phyloP scores from a whole-genome alignment of 2,113 vertebrate species.

The Cricetomys ansorgei region DNA sequence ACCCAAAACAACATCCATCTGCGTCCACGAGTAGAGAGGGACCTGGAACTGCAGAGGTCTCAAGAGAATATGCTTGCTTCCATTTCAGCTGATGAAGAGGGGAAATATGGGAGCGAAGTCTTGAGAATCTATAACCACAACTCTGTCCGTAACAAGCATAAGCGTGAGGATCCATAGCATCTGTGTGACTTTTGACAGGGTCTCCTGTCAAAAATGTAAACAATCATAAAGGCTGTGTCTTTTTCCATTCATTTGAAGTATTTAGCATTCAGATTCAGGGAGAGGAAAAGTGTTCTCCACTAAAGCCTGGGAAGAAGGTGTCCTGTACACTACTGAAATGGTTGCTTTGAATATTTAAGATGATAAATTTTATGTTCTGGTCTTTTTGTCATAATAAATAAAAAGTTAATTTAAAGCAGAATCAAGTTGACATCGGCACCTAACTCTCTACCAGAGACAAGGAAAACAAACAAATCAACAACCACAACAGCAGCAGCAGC shows the following conservation, averaged over 20 bases:
- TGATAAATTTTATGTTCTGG: background rate
- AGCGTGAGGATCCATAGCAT: background rate
- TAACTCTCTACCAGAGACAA: background rate
- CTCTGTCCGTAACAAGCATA: background rate
- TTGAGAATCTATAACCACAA: background rate
- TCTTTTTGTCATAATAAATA: background rate
- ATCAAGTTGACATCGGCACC: background rate
- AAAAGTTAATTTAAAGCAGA: background rate
- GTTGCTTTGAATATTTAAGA: background rate
- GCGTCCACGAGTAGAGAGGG: background rate
- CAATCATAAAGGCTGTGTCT: background rate
- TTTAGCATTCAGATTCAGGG: background rate
- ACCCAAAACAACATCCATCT: background rate
- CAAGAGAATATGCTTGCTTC: background rate
- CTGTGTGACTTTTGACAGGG: background rate
- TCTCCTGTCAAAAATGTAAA: background rate
- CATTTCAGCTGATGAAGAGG: background rate
- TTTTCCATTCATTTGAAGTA: background rate
- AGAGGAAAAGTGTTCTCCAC: background rate
- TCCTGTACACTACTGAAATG: background rate
- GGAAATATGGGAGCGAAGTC: background rate
- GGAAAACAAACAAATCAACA: background rate
- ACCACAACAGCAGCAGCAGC: too few relatives aligned
- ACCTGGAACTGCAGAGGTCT: background rate
- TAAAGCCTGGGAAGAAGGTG: background rate